Evolutionary conservation across 2,113 vertebrate genomes (phyloP).

Genomic region (Thunnus thynnus): DNA sequence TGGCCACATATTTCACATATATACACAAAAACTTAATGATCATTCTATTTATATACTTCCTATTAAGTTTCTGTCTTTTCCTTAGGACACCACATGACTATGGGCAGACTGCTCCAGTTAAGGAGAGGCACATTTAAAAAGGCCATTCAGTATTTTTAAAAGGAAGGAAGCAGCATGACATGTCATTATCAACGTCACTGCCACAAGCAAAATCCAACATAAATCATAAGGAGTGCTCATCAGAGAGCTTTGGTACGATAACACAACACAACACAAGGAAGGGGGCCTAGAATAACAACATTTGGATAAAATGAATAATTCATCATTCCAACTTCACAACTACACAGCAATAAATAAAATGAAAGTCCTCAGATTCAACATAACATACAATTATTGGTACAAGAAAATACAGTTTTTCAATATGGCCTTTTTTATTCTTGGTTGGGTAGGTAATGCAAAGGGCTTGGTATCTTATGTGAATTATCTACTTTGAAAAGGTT

Average conservation of each 20-base stretch:
- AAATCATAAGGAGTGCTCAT: conserved; percentile 53
- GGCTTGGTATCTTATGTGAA: conserved; percentile 51
- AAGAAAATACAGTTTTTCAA: conserved; percentile 58
- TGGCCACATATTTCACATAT: conserved; percentile 51
- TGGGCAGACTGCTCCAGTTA: conserved; percentile 73
- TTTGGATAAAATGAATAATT: conserved; percentile 50
- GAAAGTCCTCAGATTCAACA: conserved; percentile 47
- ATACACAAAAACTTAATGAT: conserved; percentile 27
- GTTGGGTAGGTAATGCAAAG: conserved; percentile 69
- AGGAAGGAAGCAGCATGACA: conserved; percentile 75
- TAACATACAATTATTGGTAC: conserved; percentile 56
- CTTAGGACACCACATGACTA: conserved; percentile 57
- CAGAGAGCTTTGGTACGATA: conserved; percentile 50
- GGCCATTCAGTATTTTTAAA: conserved; percentile 81
- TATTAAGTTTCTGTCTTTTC: conserved; percentile 43
- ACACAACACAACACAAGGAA: conserved; percentile 27
- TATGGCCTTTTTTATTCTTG: conserved; percentile 76
- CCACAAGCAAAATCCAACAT: conserved; percentile 63
- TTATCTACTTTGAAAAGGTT: conserved; percentile 44
- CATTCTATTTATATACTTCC: conserved; percentile 32
- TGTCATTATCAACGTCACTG: conserved; percentile 58
- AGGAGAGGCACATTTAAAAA: conserved; percentile 86
- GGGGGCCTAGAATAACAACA: conserved; percentile 37
- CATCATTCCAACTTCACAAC: conserved; percentile 43
- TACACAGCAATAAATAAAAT: conserved; percentile 42